A percentile compares a stretch with the other conserved stretches of the same genome.
Conservation (phyloP, 1,140 invertebrate species). For the Euglossa dilemma region DNA sequence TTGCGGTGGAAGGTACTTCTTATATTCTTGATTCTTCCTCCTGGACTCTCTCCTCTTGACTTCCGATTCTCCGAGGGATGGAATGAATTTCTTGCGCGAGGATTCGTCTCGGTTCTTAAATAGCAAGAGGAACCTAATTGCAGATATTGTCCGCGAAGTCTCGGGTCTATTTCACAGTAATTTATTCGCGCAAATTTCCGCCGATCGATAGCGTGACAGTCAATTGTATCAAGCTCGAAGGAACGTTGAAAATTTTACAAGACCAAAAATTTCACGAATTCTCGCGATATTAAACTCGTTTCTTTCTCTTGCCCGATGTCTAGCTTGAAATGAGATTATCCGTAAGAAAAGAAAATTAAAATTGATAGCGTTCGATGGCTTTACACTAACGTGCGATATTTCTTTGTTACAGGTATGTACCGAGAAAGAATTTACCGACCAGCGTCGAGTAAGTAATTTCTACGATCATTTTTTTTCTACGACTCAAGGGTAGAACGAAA, state of each 20-base stretch:
- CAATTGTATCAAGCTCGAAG: background rate
- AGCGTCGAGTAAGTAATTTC: conserved; percentile 57
- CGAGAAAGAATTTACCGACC: conserved; percentile 9
- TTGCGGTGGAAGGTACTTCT: background rate
- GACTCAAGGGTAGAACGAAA: background rate
- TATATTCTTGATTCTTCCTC: background rate
- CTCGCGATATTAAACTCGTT: no score
- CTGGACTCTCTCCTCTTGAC: background rate
- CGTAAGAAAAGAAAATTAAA: background rate
- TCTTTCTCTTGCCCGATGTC: no score
- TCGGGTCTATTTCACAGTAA: background rate
- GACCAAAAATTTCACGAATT: no score
- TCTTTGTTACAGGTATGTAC: conserved; percentile 58
- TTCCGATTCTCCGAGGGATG: background rate
- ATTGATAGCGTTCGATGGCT: background rate
- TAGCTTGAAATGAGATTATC: background rate
- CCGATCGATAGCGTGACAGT: background rate
- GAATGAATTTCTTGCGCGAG: background rate
- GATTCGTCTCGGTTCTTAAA: background rate
- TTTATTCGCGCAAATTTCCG: background rate
- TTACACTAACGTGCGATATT: conserved; percentile 10
- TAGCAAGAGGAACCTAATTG: background rate
- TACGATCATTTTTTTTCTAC: conserved; percentile 18
- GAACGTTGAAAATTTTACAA: no score
- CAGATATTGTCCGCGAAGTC: background rate